phyloP scores from a whole-genome alignment of 2,113 vertebrate species.

The Bubo scandiacus region DNA sequence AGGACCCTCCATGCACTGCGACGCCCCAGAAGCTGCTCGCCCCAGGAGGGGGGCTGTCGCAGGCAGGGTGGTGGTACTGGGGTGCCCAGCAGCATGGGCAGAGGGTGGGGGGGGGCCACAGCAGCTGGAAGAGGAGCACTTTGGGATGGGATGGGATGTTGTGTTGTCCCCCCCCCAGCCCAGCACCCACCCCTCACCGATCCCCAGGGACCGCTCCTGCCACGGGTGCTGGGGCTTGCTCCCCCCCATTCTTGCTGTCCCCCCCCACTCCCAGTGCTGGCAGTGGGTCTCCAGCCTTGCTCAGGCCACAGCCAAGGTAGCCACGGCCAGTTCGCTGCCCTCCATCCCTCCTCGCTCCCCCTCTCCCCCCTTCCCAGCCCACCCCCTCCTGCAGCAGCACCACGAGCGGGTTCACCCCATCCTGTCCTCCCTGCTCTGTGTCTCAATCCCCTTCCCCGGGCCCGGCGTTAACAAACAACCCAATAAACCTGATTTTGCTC shows the following conservation, averaged over 20 bases:
- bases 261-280: background rate
- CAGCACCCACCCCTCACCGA: background rate
- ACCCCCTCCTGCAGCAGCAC: background rate
- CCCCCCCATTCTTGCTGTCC: background rate
- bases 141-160: background rate
- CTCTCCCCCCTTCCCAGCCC: background rate
- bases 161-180: background rate
- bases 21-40: fast-evolving
- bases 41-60: background rate
- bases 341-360: background rate
- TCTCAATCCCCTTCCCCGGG: background rate
- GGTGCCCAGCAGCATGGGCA: fast-evolving
- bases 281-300: background rate
- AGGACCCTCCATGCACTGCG: fast-evolving
- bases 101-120: background rate
- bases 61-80: background rate
- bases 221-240: background rate
- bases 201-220: background rate
- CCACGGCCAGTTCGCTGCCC: background rate
- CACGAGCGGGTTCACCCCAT: background rate
- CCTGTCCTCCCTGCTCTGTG: background rate
- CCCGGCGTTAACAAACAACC: background rate
- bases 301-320: background rate
- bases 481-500: background rate
- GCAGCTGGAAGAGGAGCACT: background rate